Percentiles rank a stretch among this genome's conserved stretches.
Conservation (phyloP, 2,797 vertebrate genomes). For the Toxotes lorentzi region DNA sequence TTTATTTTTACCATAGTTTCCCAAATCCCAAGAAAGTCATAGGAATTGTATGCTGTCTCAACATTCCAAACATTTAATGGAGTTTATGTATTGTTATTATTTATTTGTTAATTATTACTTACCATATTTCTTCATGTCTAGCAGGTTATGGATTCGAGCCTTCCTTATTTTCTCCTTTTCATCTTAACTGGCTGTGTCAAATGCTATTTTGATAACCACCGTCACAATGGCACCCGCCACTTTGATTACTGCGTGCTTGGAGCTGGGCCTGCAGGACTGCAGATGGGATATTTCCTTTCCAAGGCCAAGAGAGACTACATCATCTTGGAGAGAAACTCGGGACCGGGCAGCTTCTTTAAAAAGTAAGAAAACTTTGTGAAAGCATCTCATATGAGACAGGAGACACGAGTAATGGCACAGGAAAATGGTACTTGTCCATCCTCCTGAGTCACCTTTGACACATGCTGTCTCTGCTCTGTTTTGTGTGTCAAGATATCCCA, state of each 20-base stretch:
- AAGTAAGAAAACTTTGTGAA: conserved; percentile 67
- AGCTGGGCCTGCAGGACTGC: conserved; percentile 93
- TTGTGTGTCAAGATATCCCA: conserved; percentile 85
- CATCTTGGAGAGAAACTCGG: conserved; percentile 90
- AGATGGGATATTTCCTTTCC: conserved; percentile 93
- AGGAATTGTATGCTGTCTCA: not conserved
- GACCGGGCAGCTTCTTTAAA: conserved; percentile 92
- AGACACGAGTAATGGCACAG: not conserved
- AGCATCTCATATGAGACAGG: too few relatives aligned
- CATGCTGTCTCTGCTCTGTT: not conserved
- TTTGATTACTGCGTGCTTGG: conserved; percentile 95
- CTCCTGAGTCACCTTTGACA: not conserved
- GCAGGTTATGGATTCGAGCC: conserved; percentile 75
- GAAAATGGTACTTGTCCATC: not conserved
- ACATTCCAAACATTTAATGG: not conserved
- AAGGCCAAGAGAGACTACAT: conserved; percentile 88
- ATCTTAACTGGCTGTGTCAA: conserved; percentile 62
- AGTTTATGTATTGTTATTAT: not conserved
- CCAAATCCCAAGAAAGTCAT: not conserved
- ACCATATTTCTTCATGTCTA: not conserved
- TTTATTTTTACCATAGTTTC: not conserved
- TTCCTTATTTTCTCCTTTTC: conserved; percentile 56
- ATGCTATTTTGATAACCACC: conserved; percentile 43
- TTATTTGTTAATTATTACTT: not conserved
- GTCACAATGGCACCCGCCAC: conserved; percentile 62